Evolutionary conservation across 2,888 invertebrate genomes (phyloP).

Genomic region (Cosmopolites sordidus): DNA sequence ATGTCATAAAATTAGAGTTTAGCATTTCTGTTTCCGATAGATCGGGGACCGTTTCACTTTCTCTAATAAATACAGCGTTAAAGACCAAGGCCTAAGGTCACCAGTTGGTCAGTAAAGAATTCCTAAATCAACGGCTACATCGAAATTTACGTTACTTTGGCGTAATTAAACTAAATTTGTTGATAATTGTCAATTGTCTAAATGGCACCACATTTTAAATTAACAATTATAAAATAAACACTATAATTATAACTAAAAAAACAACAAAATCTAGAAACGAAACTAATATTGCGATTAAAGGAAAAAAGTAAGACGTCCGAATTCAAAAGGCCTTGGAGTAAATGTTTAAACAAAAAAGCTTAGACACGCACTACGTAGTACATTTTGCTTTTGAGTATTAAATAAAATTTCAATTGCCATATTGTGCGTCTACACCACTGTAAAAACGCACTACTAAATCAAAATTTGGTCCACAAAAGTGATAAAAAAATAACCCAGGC

Average conservation of each 20-base stretch:
- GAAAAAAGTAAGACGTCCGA: not conserved
- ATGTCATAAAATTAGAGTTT: conserved; percentile 7
- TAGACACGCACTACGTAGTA: conserved; percentile 13
- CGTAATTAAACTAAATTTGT: conserved; percentile 8
- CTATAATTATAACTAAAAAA: conserved; percentile 7
- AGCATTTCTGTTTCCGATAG: conserved; percentile 5
- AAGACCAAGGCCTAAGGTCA: conserved; percentile 14
- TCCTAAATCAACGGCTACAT: not conserved
- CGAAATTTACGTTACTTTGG: conserved; percentile 8
- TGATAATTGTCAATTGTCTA: conserved; percentile 12
- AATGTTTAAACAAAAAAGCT: conserved; percentile 11
- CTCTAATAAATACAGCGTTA: conserved; percentile 9
- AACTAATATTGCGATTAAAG: not conserved
- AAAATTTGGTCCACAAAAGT: conserved; percentile 20
- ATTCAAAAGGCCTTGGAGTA: conserved; percentile 12
- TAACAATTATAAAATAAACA: not conserved
- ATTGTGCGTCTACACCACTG: conserved; percentile 4
- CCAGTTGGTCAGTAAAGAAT: conserved; percentile 5
- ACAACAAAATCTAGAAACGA: not conserved
- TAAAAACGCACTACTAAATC: conserved; percentile 2
- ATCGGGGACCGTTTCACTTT: conserved; percentile 9
- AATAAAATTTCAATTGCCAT: conserved; percentile 9
- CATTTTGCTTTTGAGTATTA: conserved; percentile 15
- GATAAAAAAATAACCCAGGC: conserved; percentile 14
- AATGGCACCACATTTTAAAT: conserved; percentile 10